These are phyloP conservation scores for Diaphora mendica DNA, from an alignment of 2,888 invertebrate genomes.

Conservation along the genomic window DNA sequence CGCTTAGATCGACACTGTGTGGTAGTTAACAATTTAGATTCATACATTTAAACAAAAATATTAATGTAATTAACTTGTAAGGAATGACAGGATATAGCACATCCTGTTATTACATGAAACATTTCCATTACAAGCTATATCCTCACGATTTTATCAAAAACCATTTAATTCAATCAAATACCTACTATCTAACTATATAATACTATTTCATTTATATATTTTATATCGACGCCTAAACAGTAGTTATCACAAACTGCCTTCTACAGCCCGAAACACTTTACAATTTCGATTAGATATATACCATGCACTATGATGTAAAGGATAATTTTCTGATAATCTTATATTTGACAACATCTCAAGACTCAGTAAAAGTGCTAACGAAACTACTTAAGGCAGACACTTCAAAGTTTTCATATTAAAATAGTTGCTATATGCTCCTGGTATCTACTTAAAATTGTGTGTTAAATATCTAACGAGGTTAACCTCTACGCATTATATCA, in stretches of 20 bases:
- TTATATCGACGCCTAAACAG: slow-evolving; percentile 37
- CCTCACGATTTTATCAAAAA: not conserved
- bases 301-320: slow-evolving; percentile 12
- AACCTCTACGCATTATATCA: not conserved
- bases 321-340: slow-evolving; percentile 1
- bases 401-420: not conserved
- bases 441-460: not conserved
- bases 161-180: slow-evolving; percentile 16
- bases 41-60: not conserved
- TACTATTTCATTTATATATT: slow-evolving; percentile 11
- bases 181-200: slow-evolving; percentile 6
- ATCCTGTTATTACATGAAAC: not conserved
- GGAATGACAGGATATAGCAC: not conserved
- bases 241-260: slow-evolving; percentile 50
- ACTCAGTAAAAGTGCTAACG: not conserved
- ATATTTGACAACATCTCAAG: not conserved
- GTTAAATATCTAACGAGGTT: not conserved
- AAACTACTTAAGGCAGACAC: not conserved
- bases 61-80: not conserved
- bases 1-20: not conserved
- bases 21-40: not conserved
- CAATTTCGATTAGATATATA: slow-evolving; percentile 51
- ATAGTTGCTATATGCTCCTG: not conserved
- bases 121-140: not conserved
- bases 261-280: slow-evolving; percentile 32